Conservation (phyloP, 2,888 invertebrate species). For the Pristionchus entomophagus region DNA sequence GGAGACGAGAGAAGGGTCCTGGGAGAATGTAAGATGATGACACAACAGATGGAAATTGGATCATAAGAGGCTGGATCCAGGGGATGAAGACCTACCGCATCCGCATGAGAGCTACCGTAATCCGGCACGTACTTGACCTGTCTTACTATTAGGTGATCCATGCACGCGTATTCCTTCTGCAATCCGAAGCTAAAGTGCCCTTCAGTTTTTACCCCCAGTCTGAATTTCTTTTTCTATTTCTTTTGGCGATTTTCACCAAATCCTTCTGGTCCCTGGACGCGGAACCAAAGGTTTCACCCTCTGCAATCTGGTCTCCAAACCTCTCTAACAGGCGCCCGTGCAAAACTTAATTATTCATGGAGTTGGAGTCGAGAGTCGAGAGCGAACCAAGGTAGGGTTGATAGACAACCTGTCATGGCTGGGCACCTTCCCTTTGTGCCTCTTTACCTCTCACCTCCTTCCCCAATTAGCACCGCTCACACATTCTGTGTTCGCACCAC, state of each 20-base stretch:
- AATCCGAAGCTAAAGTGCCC: no score
- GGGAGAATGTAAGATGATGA: constrained; percentile 11
- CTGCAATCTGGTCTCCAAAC: background rate
- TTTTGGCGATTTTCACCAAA: no score
- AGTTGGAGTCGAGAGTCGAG: no score
- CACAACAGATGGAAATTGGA: constrained; percentile 35
- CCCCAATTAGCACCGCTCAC: background rate
- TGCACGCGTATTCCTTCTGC: no score
- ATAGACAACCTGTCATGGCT: constrained; percentile 7
- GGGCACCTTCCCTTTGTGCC: background rate
- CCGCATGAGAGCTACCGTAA: background rate
- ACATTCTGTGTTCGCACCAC: background rate
- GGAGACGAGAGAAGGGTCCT: constrained; percentile 12
- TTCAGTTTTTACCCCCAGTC: no score
- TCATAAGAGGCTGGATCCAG: background rate
- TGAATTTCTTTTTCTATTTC: no score
- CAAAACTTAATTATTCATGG: constrained; percentile 32
- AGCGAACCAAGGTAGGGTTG: background rate
- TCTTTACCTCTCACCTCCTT: background rate
- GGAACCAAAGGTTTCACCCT: background rate
- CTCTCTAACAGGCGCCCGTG: constrained; percentile 10
- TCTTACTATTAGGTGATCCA: background rate
- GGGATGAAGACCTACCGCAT: background rate
- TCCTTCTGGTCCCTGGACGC: no score
- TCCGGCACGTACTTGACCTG: background rate